Evolutionary conservation across 2,888 invertebrate species (phyloP), one percentile per base, ranked within the genome.

Genomic region (Meteorus cinctellus): DNA sequence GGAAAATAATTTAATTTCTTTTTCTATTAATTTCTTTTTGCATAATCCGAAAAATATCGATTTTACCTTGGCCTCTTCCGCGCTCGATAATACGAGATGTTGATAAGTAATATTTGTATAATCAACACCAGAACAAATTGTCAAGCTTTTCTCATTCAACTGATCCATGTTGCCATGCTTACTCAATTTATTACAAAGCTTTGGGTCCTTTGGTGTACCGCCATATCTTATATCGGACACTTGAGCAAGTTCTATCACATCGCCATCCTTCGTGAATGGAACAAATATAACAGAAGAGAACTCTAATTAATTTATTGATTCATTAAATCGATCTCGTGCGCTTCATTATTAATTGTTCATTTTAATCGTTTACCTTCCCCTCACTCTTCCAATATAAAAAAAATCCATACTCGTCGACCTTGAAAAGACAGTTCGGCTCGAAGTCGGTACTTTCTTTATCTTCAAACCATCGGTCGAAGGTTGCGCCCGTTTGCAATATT

Each of bases 401-500:
- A 87, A 93, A 93, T 27, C 93, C 93, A 87, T 91, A 92, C 80
- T 93, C 92, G 85, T 93, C 93, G 34, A 93, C 93, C 88, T 92
- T 91, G 78, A 93, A 92, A 75, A 91, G 81, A 82, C 93, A 93
- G 78, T 90, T 91, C 0, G 91, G 90, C 82, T 93, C 92, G 74
- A 87, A 89, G 36, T 91, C 93, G 31, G 91, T 89, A 60, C 90
- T 90, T 80, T 92, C 92, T 81, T 92, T 92, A 82, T 93, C 93
- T 90, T 94, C 94, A 84, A 92, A 93, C 92, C 93, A 94, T 77
- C 93, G 90, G 85, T 94, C 94, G 85, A 93, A 93, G 55, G 90
- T 86, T 68, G 91, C 90, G 36, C 94, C 94, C 71, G 91, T 91
- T 69, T 91, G 90, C 65, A 94, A 90, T 31, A 90, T 83, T 72